Conservation (phyloP, 2,888 invertebrate species). For the Stomorhina lunata region DNA sequence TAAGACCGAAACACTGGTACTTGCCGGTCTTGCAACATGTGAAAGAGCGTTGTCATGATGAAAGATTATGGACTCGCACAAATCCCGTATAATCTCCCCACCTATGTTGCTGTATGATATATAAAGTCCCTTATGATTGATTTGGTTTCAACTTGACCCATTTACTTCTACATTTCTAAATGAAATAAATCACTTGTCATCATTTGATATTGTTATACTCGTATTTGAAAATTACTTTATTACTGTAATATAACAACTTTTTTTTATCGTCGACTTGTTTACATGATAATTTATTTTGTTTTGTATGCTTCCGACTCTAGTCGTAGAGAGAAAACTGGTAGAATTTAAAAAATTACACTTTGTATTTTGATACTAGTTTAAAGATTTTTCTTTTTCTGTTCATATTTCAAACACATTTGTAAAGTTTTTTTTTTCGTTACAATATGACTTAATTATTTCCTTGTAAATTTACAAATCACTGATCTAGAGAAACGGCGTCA, state of each 20-base stretch:
- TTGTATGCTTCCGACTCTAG: not conserved
- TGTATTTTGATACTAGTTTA: too few species aligned
- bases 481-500: not conserved
- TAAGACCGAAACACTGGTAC: too few species aligned
- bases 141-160: constrained; percentile 24
- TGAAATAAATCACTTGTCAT: constrained; percentile 21
- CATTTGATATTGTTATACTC: not conserved
- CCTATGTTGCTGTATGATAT: too few species aligned
- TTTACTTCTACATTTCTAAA: constrained; percentile 23
- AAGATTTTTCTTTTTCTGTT: too few species aligned
- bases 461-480: constrained; percentile 42
- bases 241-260: not conserved
- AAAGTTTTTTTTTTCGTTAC: constrained; percentile 22
- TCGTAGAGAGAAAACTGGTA: constrained; percentile 23
- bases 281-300: not conserved
- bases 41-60: too few species aligned
- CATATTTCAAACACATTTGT: not conserved
- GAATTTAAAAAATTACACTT: constrained; percentile 10
- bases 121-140: too few species aligned
- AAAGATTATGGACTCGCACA: too few species aligned
- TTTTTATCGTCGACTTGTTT: constrained; percentile 9
- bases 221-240: not conserved
- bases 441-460: constrained; percentile 60
- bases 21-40: too few species aligned
- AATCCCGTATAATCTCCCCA: too few species aligned